These are phyloP conservation scores for Apodemus speciosus DNA, from an alignment of 2,113 vertebrate species.

Conservation along the genomic window DNA sequence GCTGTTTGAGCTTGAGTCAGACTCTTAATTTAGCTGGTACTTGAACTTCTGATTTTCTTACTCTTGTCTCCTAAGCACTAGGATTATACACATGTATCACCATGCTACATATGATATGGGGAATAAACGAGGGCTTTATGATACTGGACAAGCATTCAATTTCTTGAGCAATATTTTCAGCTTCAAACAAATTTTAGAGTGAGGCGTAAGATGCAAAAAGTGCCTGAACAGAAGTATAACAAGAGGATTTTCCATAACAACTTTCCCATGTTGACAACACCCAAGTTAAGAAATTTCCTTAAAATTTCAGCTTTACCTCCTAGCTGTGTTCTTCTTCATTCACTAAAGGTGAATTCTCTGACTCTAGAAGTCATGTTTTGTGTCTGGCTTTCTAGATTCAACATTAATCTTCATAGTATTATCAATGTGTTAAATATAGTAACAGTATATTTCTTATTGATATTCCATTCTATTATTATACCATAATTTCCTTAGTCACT, in stretches of 20 bases:
- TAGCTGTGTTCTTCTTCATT: background rate
- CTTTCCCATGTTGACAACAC: background rate
- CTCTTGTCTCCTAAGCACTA: background rate
- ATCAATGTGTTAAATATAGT: background rate
- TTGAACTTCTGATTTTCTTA: background rate
- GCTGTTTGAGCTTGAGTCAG: background rate
- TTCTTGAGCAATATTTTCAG: background rate
- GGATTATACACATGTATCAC: background rate
- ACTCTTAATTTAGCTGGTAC: background rate
- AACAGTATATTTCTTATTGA: background rate
- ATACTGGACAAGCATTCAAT: too few species aligned
- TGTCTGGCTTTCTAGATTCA: background rate
- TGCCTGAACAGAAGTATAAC: background rate
- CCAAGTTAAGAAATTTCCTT: background rate
- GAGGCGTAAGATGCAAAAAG: background rate
- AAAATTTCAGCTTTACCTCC: background rate
- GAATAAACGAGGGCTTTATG: background rate
- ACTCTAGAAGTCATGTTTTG: background rate
- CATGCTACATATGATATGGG: background rate
- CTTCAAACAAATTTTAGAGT: background rate
- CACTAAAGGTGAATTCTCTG: background rate
- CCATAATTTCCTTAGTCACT: background rate
- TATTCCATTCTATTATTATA: background rate
- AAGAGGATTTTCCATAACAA: conserved; percentile 3
- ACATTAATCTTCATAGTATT: background rate